Evolutionary conservation across 1,140 invertebrate species (phyloP), one percentile per base, ranked within the genome.

Genomic region (Bombus huntii): DNA sequence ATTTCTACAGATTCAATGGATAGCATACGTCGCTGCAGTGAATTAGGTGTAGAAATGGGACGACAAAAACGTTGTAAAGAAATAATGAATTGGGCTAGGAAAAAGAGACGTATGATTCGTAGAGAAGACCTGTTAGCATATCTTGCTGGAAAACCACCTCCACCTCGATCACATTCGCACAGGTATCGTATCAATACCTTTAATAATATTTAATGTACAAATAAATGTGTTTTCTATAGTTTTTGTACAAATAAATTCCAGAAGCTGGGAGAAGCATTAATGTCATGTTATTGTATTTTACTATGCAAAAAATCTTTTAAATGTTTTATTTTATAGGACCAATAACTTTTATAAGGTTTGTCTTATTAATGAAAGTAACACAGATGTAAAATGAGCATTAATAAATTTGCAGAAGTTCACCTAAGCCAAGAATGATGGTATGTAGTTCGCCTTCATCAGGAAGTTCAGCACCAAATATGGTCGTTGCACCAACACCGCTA

Each of bases 111-210:
- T 85, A 96, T 96, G 88, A 98, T 98, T 91, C 95, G 97, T 44
- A 95, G 97, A 73, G 97, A 98, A 93, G 97, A 98, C 93, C 94
- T 98, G 39, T 95, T 98, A 90, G 97, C 97, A n/a, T 98, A 97
- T 96, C 95, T 98, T 42, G 96, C 97, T 90, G 97, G 97, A 62
- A 97, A 97, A 95, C 96, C 96, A 91, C 95, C 96, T 81, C 97
- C 97, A 89, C 95, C 96, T 88, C 93, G 96, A 88, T 93, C 96
- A 90, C 94, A 95, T 86, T 89, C 94, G 18, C 93, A 95, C 90
- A 94, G 94, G 94, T 39, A 25, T 66, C 42, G 1, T 25, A 31
- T 70, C 1, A 15, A 13, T n/a, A 18, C 57, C 2, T 47, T 62
- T 65, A 53, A 53, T 53, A 53, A 22, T 53, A 53, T 53, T 53